Conservation (phyloP, 2,888 invertebrate species). For the Loripinus fragilis region DNA sequence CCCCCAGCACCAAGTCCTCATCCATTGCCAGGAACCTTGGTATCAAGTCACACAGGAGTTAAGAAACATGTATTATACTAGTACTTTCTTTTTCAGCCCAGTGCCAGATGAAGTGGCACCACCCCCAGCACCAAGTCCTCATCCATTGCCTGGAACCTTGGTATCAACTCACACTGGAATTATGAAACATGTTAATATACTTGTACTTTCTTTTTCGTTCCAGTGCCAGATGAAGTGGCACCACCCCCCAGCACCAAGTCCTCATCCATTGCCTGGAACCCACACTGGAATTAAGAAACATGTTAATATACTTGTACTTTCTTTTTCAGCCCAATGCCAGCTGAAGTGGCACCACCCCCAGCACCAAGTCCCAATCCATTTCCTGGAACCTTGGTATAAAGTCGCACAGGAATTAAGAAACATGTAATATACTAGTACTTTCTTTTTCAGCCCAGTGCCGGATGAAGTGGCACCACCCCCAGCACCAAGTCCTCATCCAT, state of each 20-base stretch:
- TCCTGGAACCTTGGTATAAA: too few species aligned
- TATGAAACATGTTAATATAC: conserved; percentile 6
- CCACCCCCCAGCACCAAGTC: too few species aligned
- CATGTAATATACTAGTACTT: too few species aligned
- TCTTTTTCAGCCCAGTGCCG: not conserved
- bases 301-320: too few species aligned
- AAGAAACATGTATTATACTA: conserved; percentile 11
- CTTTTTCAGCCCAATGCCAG: too few species aligned
- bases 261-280: too few species aligned
- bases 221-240: too few species aligned
- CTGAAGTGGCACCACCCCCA: too few species aligned
- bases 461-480: not conserved
- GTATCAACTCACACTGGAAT: conserved; percentile 4
- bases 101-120: not conserved
- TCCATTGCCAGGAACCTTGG: not conserved
- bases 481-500: not conserved
- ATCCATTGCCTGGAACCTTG: not conserved
- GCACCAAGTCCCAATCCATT: too few species aligned
- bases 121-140: not conserved
- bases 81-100: not conserved
- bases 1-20: not conserved
- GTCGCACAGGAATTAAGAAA: too few species aligned
- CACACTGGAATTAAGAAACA: too few species aligned
- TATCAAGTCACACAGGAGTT: not conserved
- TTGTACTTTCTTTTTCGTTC: too few species aligned